Evolutionary conservation across 2,888 invertebrate genomes (phyloP).

Genomic region (Molorchus minor): DNA sequence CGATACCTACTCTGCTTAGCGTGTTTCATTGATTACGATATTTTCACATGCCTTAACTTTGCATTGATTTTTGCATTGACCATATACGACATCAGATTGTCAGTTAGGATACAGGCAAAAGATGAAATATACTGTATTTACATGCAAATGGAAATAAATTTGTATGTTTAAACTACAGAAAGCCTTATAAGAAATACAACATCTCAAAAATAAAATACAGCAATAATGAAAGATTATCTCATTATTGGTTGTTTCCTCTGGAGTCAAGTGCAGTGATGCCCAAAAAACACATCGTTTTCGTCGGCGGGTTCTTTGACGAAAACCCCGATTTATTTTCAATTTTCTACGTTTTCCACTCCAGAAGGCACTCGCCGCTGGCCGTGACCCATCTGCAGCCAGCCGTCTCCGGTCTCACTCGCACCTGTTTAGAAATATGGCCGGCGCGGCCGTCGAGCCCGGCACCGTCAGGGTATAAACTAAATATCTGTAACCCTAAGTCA

Average conservation of each 20-base stretch:
- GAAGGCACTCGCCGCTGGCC: constrained; percentile 15
- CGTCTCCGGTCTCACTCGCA: constrained; percentile 24
- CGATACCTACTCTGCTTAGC: background rate
- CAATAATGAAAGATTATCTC: too few relatives aligned
- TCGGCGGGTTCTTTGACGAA: too few relatives aligned
- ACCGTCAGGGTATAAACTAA: constrained; percentile 38
- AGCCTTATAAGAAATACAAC: too few relatives aligned
- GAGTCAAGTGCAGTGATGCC: too few relatives aligned
- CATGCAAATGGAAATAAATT: background rate
- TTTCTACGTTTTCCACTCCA: background rate
- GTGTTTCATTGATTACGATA: background rate
- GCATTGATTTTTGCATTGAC: background rate
- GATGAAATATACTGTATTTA: background rate
- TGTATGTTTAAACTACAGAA: too few relatives aligned
- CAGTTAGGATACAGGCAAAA: background rate
- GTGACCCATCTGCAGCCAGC: constrained; percentile 12
- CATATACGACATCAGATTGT: background rate
- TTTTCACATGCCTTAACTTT: background rate
- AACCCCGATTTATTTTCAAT: too few relatives aligned
- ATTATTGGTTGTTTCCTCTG: too few relatives aligned
- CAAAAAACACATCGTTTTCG: too few relatives aligned
- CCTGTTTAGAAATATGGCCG: constrained; percentile 23
- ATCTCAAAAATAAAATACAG: too few relatives aligned
- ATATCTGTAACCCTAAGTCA: constrained; percentile 45
- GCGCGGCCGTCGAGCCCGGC: constrained; percentile 13